Percentiles rank a stretch among this genome's conserved stretches.
phyloP scores from a whole-genome alignment of 2,888 invertebrate genomes.

The Phortica magna region DNA sequence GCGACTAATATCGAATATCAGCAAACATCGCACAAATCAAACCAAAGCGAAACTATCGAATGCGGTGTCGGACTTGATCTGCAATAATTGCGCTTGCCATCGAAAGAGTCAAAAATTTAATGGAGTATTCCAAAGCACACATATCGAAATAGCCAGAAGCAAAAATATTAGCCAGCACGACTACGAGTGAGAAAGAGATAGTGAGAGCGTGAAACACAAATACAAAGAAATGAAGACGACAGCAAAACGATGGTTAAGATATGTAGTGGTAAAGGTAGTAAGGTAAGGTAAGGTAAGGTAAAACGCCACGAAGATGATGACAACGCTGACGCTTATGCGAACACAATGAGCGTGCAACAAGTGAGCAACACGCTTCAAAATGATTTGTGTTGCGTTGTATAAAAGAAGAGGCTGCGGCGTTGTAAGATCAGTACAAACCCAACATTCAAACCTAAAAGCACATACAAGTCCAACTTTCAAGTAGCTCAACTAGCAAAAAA shows the following conservation, averaged over 20 bases:
- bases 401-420: slow-evolving; percentile 58
- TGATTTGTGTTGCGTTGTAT: slow-evolving; percentile 53
- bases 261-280: slow-evolving; percentile 32
- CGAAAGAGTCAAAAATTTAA: slow-evolving; percentile 10
- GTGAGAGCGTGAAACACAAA: slow-evolving; percentile 5
- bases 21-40: not conserved
- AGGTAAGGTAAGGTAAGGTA: slow-evolving; percentile 26
- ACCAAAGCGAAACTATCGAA: slow-evolving; percentile 12
- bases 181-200: slow-evolving; percentile 10
- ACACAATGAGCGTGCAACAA: slow-evolving; percentile 67
- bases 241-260: slow-evolving; percentile 35
- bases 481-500: slow-evolving; percentile 62
- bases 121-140: slow-evolving; percentile 11
- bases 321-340: slow-evolving; percentile 44
- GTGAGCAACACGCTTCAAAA: not conserved
- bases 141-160: slow-evolving; percentile 30
- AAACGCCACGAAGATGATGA: slow-evolving; percentile 36
- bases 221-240: slow-evolving; percentile 19
- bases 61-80: slow-evolving; percentile 1
- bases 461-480: slow-evolving; percentile 57
- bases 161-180: slow-evolving; percentile 27
- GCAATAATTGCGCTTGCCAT: slow-evolving; percentile 30
- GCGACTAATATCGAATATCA: not conserved
- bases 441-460: slow-evolving; percentile 57
- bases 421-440: slow-evolving; percentile 66